phyloP scores from a whole-genome alignment of 2,888 invertebrate species.

The Drosophila melanosoma region DNA sequence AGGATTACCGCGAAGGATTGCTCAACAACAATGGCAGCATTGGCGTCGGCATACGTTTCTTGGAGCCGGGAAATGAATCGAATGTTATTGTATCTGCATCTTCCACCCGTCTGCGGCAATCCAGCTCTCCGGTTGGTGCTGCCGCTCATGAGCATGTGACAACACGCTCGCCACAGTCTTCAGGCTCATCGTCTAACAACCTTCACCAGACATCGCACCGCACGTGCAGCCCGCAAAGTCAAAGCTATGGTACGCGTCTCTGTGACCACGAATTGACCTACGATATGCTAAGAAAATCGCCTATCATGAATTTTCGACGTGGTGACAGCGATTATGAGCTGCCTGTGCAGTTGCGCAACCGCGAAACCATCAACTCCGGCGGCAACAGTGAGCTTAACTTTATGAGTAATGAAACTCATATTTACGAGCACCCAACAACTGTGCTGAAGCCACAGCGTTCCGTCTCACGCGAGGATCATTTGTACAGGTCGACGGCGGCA shows the following conservation, averaged over 20 bases:
- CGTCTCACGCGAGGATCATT: conserved; percentile 76
- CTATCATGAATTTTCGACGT: conserved; percentile 84
- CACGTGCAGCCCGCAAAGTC: conserved; percentile 82
- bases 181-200: conserved; percentile 81
- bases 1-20: conserved; percentile 82
- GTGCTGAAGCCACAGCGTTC: conserved; percentile 74
- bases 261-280: conserved; percentile 85
- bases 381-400: conserved; percentile 84
- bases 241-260: conserved; percentile 83
- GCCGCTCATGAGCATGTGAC: conserved; percentile 53
- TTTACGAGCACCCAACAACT: conserved; percentile 83
- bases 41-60: conserved; percentile 61
- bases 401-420: conserved; percentile 82
- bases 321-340: conserved; percentile 83
- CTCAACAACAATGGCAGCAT: conserved; percentile 70
- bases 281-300: conserved; percentile 83
- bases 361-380: conserved; percentile 83
- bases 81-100: conserved; percentile 10
- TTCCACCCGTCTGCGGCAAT: conserved; percentile 69
- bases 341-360: conserved; percentile 76
- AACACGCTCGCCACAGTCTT: conserved; percentile 82
- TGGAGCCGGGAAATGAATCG: conserved; percentile 60
- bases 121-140: conserved; percentile 72
- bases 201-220: conserved; percentile 72
- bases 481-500: conserved; percentile 73